These are phyloP conservation scores for Platycnemis pennipes DNA, from an alignment of 2,888 invertebrate species.

Conservation along the genomic window DNA sequence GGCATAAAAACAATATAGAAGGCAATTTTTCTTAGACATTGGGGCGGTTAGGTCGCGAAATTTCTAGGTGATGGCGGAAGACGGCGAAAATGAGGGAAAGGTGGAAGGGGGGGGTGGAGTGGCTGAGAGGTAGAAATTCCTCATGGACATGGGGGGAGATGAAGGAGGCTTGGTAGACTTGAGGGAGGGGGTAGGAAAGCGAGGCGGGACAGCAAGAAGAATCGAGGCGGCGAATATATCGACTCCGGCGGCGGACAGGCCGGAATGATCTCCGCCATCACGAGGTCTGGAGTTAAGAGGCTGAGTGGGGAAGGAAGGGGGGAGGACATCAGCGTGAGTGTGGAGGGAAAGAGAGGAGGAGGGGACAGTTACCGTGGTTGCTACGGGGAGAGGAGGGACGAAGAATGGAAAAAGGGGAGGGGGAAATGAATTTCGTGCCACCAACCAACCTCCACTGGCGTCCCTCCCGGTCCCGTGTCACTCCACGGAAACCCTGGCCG, in stretches of 20 bases:
- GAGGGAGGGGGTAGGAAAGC: not conserved
- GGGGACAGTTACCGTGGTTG: not conserved
- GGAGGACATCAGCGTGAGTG: too few species aligned
- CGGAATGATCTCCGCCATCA: slow-evolving; percentile 48
- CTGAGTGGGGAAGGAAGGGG: not conserved
- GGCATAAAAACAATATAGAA: too few species aligned
- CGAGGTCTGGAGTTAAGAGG: slow-evolving; percentile 25
- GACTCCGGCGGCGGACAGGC: slow-evolving; percentile 9
- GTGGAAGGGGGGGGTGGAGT: not conserved
- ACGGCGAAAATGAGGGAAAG: not conserved
- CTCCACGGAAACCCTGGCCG: slow-evolving; percentile 12
- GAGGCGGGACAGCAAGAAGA: slow-evolving; percentile 22
- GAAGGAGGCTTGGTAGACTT: not conserved
- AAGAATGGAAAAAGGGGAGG: not conserved
- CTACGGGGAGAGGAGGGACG: not conserved
- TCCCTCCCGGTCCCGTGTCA: not conserved
- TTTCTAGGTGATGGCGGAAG: too few species aligned
- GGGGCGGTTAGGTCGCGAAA: too few species aligned
- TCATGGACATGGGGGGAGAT: not conserved
- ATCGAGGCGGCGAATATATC: slow-evolving; percentile 14
- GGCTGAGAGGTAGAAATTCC: not conserved
- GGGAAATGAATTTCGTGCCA: not conserved
- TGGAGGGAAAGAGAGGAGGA: not conserved
- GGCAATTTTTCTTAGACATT: too few species aligned
- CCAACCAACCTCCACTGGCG: not conserved